phyloP scores from a whole-genome alignment of 2,113 vertebrate genomes.

The Stigmatopora nigra region DNA sequence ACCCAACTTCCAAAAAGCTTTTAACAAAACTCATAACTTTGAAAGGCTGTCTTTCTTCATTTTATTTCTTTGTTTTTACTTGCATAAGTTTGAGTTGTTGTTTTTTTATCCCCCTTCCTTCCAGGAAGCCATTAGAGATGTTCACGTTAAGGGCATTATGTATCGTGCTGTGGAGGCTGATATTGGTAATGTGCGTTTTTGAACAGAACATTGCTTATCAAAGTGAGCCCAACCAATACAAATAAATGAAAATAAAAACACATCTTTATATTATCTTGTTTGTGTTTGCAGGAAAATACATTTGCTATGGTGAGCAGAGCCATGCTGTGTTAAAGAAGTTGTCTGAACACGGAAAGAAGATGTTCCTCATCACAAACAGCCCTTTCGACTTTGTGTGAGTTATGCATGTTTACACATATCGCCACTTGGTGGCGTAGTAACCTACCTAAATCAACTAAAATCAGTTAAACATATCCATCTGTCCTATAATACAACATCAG shows the following conservation, averaged over 20 bases:
- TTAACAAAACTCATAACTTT: background rate
- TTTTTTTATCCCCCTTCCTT: constrained; percentile 37
- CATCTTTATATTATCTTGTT: background rate
- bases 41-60: constrained; percentile 3
- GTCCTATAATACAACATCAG: background rate
- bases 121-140: constrained; percentile 91
- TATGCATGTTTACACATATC: background rate
- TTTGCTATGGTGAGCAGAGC: constrained; percentile 91
- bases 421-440: constrained; percentile 9
- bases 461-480: too few relatives aligned
- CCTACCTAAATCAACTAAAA: background rate
- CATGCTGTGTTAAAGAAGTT: constrained; percentile 89
- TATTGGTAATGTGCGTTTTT: constrained; percentile 74
- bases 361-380: constrained; percentile 98
- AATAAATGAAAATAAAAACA: background rate
- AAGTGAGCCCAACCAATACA: background rate
- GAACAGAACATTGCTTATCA: background rate
- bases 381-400: constrained; percentile 98
- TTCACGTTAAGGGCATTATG: constrained; percentile 95
- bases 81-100: constrained; percentile 28
- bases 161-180: constrained; percentile 93
- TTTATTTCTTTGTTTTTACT: constrained; percentile 53
- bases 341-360: constrained; percentile 88
- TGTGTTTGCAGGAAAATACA: constrained; percentile 79
- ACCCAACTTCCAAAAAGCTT: background rate